Evolutionary conservation across 2,888 invertebrate genomes (phyloP).

Genomic region (Calliscelio sp.): DNA sequence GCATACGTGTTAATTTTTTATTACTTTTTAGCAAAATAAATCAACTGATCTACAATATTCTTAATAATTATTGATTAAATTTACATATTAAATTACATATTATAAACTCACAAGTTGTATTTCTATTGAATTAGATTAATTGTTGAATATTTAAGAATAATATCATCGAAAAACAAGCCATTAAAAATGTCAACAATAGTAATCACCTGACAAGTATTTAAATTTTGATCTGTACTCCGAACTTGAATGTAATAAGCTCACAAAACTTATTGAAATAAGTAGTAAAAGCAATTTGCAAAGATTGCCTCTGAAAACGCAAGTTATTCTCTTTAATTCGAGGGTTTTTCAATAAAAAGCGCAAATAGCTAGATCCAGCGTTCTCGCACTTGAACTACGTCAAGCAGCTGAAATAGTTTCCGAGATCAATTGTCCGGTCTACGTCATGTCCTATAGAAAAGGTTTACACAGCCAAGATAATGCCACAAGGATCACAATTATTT

Average conservation of each 20-base stretch:
- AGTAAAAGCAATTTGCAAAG: conserved; percentile 31
- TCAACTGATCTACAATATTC: conserved; percentile 81
- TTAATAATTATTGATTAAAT: too few relatives aligned
- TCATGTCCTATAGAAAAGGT: not conserved
- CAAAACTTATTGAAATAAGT: conserved; percentile 40
- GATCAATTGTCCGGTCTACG: not conserved
- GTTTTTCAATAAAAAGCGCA: conserved; percentile 22
- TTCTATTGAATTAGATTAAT: too few relatives aligned
- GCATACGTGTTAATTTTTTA: conserved; percentile 83
- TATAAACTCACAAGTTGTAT: too few relatives aligned
- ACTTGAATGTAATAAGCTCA: conserved; percentile 43
- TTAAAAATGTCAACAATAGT: too few relatives aligned
- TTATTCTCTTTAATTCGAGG: conserved; percentile 10
- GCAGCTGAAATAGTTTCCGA: not conserved
- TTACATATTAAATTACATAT: too few relatives aligned
- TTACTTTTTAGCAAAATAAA: too few relatives aligned
- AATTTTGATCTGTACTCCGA: too few relatives aligned
- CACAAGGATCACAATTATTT: not conserved
- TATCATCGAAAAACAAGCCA: too few relatives aligned
- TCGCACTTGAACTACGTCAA: not conserved
- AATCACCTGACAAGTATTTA: too few relatives aligned
- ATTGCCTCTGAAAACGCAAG: conserved; percentile 35
- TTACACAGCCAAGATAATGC: not conserved
- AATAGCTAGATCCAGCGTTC: conserved; percentile 6
- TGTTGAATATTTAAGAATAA: too few relatives aligned